Percentiles rank a stretch among this genome's conserved stretches.
These are phyloP conservation scores for Stegostoma tigrinum DNA, from an alignment of 2,113 vertebrate species.

Conservation along the genomic window DNA sequence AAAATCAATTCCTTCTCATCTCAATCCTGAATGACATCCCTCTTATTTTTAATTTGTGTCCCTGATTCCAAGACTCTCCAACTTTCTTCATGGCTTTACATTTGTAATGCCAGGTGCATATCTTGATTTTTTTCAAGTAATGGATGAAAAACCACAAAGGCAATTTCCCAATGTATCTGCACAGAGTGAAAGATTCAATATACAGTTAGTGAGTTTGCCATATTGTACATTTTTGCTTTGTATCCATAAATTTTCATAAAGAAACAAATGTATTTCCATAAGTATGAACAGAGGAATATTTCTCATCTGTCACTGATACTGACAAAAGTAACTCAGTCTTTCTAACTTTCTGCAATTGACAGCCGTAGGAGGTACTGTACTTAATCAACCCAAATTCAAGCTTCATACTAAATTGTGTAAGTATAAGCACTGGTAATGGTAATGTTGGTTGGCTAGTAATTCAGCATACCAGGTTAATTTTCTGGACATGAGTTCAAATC, in stretches of 20 bases:
- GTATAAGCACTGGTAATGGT: no score
- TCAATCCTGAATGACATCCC: no score
- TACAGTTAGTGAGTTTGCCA: not conserved
- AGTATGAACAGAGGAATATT: not conserved
- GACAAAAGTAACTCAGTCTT: not conserved
- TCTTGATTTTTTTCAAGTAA: not conserved
- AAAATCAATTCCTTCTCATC: no score
- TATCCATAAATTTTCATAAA: not conserved
- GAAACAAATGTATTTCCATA: not conserved
- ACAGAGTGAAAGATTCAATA: not conserved
- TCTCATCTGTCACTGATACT: not conserved
- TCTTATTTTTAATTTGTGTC: no score
- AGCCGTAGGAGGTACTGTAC: not conserved
- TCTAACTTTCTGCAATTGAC: not conserved
- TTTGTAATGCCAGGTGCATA: no score
- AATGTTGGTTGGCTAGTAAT: no score
- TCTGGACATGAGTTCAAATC: no score
- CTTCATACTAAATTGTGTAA: not conserved
- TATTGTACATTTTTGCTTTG: not conserved
- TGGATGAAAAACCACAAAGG: not conserved
- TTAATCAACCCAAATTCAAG: not conserved
- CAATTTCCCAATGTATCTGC: not conserved
- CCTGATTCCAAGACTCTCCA: no score
- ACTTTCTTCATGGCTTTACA: no score
- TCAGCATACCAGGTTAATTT: no score